These are phyloP conservation scores for Odobenus rosmarus DNA, from an alignment of 2,113 vertebrate species.

Conservation along the genomic window DNA sequence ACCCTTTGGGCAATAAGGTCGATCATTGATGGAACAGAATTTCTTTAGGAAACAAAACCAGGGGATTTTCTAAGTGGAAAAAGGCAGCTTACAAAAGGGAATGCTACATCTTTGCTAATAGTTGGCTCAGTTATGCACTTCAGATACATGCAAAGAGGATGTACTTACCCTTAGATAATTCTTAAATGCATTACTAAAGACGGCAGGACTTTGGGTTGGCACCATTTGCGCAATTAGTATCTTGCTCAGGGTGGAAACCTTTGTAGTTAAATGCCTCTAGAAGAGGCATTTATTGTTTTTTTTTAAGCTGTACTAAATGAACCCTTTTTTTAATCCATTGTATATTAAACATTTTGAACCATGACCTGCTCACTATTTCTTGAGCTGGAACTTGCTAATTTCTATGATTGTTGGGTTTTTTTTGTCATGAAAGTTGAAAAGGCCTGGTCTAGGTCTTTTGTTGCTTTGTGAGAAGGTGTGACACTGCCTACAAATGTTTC, in stretches of 20 bases:
- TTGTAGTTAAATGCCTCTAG: conserved; percentile 90
- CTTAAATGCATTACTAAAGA: conserved; percentile 76
- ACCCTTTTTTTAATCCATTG: conserved; percentile 86
- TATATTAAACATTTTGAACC: conserved; percentile 90
- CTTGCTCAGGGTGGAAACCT: conserved; percentile 87
- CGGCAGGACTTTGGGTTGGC: conserved; percentile 69
- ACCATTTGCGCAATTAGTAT: conserved; percentile 82
- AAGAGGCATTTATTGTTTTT: conserved; percentile 86
- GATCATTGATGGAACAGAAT: conserved; percentile 40
- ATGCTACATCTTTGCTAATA: conserved; percentile 60
- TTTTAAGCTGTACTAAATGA: conserved; percentile 90
- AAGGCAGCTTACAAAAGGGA: conserved; percentile 64
- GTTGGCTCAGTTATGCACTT: conserved; percentile 68
- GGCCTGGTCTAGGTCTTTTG: conserved; percentile 90
- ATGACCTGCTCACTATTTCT: conserved; percentile 89
- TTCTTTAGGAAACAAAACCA: conserved; percentile 63
- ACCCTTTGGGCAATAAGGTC: conserved; percentile 62
- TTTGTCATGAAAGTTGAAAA: conserved; percentile 96
- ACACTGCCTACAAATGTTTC: conserved; percentile 99
- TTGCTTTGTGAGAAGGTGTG: conserved; percentile 99
- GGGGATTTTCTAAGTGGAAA: conserved; percentile 24
- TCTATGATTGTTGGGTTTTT: conserved; percentile 86
- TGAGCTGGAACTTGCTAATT: conserved; percentile 91
- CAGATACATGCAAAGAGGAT: conserved; percentile 78
- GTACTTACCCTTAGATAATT: conserved; percentile 77